Percentiles rank a stretch among this genome's conserved stretches.
phyloP scores from a whole-genome alignment of 2,888 invertebrate species.

The Patella caerulea region DNA sequence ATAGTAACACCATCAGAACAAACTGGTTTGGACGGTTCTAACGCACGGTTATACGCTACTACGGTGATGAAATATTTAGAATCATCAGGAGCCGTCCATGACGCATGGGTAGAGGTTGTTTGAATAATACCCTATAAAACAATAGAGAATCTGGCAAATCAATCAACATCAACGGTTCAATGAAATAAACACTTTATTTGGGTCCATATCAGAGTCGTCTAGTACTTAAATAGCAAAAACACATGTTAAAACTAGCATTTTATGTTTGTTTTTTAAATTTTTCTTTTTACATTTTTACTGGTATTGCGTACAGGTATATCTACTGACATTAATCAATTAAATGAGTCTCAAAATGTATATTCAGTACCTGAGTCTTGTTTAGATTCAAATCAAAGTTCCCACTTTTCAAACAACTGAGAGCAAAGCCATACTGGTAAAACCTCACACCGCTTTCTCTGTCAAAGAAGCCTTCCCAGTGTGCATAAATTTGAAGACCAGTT shows the following conservation, averaged over 20 bases:
- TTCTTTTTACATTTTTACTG: no score
- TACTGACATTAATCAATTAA: no score
- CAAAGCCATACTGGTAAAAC: conserved; percentile 50
- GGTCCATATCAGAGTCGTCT: no score
- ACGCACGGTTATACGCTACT: conserved; percentile 53
- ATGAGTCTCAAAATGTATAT: no score
- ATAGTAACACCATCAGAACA: conserved; percentile 56
- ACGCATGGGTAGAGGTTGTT: conserved; percentile 35
- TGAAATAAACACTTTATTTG: no score
- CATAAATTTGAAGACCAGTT: conserved; percentile 32
- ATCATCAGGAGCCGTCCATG: conserved; percentile 33
- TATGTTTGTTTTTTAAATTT: no score
- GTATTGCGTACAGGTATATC: no score
- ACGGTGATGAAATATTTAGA: conserved; percentile 52
- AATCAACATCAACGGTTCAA: no score
- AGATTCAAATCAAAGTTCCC: conserved; percentile 9
- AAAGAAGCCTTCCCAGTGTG: conserved; percentile 57
- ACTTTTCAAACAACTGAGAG: conserved; percentile 32
- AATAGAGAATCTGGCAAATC: no score
- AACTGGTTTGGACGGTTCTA: conserved; percentile 46
- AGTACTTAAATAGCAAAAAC: no score
- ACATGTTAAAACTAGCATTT: no score
- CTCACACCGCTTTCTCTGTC: conserved; percentile 54
- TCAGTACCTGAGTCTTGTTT: no score
- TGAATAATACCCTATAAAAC: conserved; percentile 7